Percentiles rank a stretch among this genome's conserved stretches.
These are phyloP conservation scores for Ginglymostoma cirratum DNA, from an alignment of 2,113 vertebrate genomes.

Conservation along the genomic window DNA sequence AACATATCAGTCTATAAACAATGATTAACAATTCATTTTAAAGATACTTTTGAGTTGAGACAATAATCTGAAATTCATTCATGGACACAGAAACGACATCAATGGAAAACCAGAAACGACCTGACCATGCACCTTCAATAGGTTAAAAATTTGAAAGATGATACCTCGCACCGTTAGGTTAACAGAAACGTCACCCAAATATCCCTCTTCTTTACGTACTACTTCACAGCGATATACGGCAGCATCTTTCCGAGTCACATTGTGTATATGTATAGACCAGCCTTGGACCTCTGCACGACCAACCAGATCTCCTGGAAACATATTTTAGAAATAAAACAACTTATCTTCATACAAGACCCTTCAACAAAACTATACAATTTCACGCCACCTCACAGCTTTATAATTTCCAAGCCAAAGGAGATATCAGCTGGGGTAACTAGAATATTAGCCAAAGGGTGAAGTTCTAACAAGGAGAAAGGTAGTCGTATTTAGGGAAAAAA, in stretches of 20 bases:
- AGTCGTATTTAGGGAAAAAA: neutral
- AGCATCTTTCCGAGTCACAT: constrained; percentile 23
- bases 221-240: constrained; percentile 29
- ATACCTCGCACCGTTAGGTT: constrained; percentile 27
- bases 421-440: neutral
- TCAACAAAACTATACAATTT: neutral
- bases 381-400: neutral
- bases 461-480: neutral
- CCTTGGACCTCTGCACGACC: neutral
- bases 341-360: neutral
- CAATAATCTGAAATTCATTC: neutral
- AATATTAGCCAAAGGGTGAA: neutral
- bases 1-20: neutral
- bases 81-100: neutral
- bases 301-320: constrained; percentile 12
- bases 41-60: neutral
- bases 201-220: neutral
- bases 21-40: neutral
- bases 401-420: neutral
- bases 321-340: neutral
- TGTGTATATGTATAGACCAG: neutral
- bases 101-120: too few relatives aligned
- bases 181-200: neutral
- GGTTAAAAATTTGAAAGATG: neutral
- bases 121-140: neutral